Conservation (phyloP, 2,888 invertebrate genomes). For the Liposcelis brunnea region DNA sequence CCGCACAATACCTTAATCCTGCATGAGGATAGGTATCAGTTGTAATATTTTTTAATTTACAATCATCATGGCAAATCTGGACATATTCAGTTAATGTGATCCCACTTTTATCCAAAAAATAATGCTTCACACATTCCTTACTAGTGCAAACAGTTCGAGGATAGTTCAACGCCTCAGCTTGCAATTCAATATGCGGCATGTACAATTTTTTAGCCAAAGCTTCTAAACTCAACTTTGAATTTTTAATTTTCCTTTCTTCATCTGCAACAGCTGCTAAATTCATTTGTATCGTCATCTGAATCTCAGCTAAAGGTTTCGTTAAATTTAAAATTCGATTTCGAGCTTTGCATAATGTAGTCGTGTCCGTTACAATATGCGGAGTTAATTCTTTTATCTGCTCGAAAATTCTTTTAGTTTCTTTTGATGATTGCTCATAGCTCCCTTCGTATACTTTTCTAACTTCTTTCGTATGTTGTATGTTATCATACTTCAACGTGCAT, state of each 20-base stretch:
- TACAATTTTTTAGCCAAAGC: neutral
- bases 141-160: neutral
- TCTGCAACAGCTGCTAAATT: neutral
- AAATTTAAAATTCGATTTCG: neutral
- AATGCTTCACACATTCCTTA: neutral
- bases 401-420: neutral
- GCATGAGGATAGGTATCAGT: neutral
- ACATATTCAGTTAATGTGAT: neutral
- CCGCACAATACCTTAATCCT: neutral
- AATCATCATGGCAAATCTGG: neutral
- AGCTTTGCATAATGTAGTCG: neutral
- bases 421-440: neutral
- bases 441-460: neutral
- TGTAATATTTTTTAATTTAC: neutral
- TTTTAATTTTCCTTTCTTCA: neutral
- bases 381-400: neutral
- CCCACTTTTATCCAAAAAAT: neutral
- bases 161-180: neutral
- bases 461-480: neutral
- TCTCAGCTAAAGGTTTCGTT: neutral
- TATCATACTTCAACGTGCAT: neutral
- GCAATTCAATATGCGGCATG: neutral
- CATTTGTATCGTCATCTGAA: neutral
- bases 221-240: neutral
- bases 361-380: neutral